Evolutionary conservation across 2,888 invertebrate species (phyloP), one percentile per base, ranked within the genome.

Genomic region (Yponomeuta cagnagella): DNA sequence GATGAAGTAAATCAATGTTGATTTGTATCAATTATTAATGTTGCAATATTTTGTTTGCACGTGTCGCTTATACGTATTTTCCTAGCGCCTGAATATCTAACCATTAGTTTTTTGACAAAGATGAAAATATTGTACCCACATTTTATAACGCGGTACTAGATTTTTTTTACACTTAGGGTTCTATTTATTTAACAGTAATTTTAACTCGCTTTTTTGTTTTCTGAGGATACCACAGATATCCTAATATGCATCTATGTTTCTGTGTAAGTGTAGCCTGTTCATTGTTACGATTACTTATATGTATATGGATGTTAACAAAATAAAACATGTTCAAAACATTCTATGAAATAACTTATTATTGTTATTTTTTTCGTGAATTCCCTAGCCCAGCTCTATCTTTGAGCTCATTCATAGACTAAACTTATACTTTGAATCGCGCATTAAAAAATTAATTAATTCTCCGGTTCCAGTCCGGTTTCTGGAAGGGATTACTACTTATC

Each of bases 321-420:
- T 71, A 66, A 90, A 88, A 90, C 75, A 88, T 88, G 87, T 90
- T 90, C 85, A 78, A 87, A 87, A 82, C 74, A 76, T 75, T 75
- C 64, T 43, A 48, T 10, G 6, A 2, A 15, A 58, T 10, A 31
- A 65, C 65, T 58, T 58, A 65, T 65, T 65, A 33, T 65, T 65
- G 65, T 65, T 31, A 30, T 65, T 23, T 65, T 23, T 31, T 65
- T 65, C 43, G 43, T 8, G 8, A 43, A 43, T 43, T 9, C 43
- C 43, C 6, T 43, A 43, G 43, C 8, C 43, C 1, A 5, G 6
- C 5, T 43, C 33, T 33, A 5, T 43, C 43, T 43, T 43, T 43
- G 43, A 43, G 43, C 0, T 43, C 6, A 43, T 43, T 43, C 43
- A 8, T 43, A 8, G 43, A 43, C 43, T 43, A 8, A 23, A 0